Base-by-base conservation (phyloP, 2,888 invertebrate species). In the Sycophila texana region DNA sequence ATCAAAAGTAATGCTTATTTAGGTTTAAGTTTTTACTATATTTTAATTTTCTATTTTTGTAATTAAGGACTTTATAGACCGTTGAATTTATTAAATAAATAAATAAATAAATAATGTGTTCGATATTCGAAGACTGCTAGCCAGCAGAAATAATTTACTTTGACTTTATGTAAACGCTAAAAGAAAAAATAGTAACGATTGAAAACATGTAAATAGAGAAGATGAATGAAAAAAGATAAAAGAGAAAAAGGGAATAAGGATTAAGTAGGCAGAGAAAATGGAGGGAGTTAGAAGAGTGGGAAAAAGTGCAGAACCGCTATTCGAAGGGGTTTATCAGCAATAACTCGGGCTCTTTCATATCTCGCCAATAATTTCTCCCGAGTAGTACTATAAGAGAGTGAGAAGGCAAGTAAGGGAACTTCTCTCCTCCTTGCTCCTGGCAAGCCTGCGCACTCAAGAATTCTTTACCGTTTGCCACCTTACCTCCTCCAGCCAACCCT, bases 341-440 rank as follows among this genome's bases (percentile, higher is more conserved):
- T 89, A 89, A 88, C 88, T 88, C 83, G 79, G 83, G 83, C 82
- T 85, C 85, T 87, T 86, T 88, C 89, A 88, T 89, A 89, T 89
- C 87, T 84, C 85, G 86, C 86, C 88, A 88, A 89, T 89, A 88
- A 88, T 88, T 89, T 86, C 85, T 86, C 82, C 81, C 71, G n/a
- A 53, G n/a, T 53, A 83, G 84, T 81, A 84, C 83, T 30, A 82
- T 80, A 79, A 81, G 81, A 74, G 61, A 20, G 16, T 51, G 26
- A n/a, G 53, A 49, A 26, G 49, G 66, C 57, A 39, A 70, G 63
- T 49, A 14, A 22, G 57, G 68, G 60, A 60, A 71, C 10, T 26
- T 66, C 39, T 65, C 18, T 16, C 39, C 22, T 55, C 30, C 18
- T 39, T 53, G 22, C 53, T 22, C 65, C 58, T 20, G 30, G 72